phyloP scores from a whole-genome alignment of 2,797 vertebrate genomes.

The Oophaga sylvatica region DNA sequence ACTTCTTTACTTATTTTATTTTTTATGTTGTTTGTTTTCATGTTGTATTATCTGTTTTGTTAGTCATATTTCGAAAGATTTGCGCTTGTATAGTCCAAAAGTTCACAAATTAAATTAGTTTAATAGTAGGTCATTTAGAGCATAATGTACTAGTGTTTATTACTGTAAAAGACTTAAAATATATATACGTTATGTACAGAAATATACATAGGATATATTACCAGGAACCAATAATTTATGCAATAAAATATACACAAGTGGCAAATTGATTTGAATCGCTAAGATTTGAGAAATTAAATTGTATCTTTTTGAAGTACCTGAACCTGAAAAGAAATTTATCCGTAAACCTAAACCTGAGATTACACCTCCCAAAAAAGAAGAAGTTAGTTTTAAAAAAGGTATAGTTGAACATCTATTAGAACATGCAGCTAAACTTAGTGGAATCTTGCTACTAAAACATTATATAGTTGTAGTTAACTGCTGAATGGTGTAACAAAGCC shows the following conservation, averaged over 20 bases:
- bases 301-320: slow-evolving; percentile 76
- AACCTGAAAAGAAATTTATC: slow-evolving; percentile 76
- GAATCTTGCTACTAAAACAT: slow-evolving; percentile 39
- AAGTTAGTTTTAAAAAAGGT: slow-evolving; percentile 81
- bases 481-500: slow-evolving; percentile 25
- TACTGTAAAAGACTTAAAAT: not conserved
- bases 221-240: not conserved
- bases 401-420: slow-evolving; percentile 50
- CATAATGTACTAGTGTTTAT: not conserved
- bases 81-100: not conserved
- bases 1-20: not conserved
- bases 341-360: slow-evolving; percentile 75
- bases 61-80: not conserved
- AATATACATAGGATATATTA: not conserved
- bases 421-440: not conserved
- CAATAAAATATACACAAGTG: not conserved
- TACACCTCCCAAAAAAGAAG: slow-evolving; percentile 75
- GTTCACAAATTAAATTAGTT: not conserved
- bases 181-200: not conserved
- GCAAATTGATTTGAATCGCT: not conserved
- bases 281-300: slow-evolving; percentile 66
- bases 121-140: not conserved
- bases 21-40: not conserved
- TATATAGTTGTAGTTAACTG: slow-evolving; percentile 2
- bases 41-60: not conserved